Base-by-base conservation (phyloP, 2,888 invertebrate species). In the Cataglyphis altisquamis region DNA sequence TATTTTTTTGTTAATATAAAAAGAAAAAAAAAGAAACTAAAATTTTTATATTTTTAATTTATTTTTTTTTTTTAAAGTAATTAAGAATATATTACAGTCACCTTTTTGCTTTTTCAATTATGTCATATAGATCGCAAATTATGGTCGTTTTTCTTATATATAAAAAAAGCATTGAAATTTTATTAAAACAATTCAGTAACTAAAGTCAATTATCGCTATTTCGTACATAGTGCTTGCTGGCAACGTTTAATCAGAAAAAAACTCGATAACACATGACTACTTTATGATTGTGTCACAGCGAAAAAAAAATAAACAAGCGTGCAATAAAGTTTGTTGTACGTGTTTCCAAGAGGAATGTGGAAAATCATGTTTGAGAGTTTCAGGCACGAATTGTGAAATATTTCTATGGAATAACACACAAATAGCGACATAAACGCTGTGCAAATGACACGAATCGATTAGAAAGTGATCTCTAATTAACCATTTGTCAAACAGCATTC, bases 331-430 rank as follows among this genome's bases (percentile, higher is more conserved):
- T 74, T 80, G 41, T 75, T 64, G 86, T 72, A 68, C 52, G 72
- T 63, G 60, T 25, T 55, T 41, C 29, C 60, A 52, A 12, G 32
- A 84, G 32, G 45, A 60, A 78, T 41, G 67, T 62, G 62, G 78
- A 72, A 83, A 89, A 89, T 90, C 86, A 87, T 85, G 84, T 89
- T 90, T 87, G 82, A 86, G 67, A 84, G 82, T 82, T 81, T 72
- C 87, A 84, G 84, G 72, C 82, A 62, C 63, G 68, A 75, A 73
- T 80, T 70, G 80, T 73, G 67, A 86, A 86, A 83, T 74, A 82
- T 45, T 75, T 52, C 60, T 66, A 67, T 74, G 83, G n/a, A 70
- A 68, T 55, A 39, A 41, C 55, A 70, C 41, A 29, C 55, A 29
- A 80, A 73, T 74, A 78, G 41, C 60, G 32, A 4, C 32, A 72